Conservation (phyloP, 2,797 vertebrate genomes). For the Spatula versicolor region DNA sequence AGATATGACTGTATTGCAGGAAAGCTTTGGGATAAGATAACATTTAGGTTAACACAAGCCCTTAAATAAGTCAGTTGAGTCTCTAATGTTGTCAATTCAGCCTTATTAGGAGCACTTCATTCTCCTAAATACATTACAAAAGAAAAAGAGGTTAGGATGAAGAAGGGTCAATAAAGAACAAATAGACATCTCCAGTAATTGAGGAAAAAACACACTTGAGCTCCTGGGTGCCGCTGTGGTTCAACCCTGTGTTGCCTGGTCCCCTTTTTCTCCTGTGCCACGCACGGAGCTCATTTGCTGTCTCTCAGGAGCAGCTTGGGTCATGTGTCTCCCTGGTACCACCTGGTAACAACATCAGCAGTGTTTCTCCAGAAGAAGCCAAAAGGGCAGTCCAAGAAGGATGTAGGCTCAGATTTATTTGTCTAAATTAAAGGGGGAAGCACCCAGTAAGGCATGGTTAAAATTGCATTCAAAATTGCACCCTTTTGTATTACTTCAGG, state of each 20-base stretch:
- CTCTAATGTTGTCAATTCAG: background rate
- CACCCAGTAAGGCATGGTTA: background rate
- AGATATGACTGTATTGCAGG: background rate
- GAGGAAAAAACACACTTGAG: background rate
- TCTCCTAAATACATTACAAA: conserved; percentile 26
- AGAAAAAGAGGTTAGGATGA: background rate
- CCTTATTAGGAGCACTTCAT: background rate
- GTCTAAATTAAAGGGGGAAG: background rate
- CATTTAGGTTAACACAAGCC: background rate
- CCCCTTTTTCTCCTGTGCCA: background rate
- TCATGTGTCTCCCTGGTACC: background rate
- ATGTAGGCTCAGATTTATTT: background rate
- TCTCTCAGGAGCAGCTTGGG: background rate
- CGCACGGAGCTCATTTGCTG: background rate
- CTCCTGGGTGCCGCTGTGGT: background rate
- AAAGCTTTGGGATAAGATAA: background rate
- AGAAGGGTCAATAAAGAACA: background rate
- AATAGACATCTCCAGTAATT: background rate
- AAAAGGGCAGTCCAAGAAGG: background rate
- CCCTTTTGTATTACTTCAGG: background rate
- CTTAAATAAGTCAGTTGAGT: conserved; percentile 14
- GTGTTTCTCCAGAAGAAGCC: background rate
- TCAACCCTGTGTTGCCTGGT: background rate
- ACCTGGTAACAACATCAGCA: background rate
- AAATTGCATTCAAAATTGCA: background rate